A percentile compares a stretch with the other conserved stretches of the same genome.
These are phyloP conservation scores for Bombylius major DNA, from an alignment of 2,888 invertebrate species.

Conservation along the genomic window DNA sequence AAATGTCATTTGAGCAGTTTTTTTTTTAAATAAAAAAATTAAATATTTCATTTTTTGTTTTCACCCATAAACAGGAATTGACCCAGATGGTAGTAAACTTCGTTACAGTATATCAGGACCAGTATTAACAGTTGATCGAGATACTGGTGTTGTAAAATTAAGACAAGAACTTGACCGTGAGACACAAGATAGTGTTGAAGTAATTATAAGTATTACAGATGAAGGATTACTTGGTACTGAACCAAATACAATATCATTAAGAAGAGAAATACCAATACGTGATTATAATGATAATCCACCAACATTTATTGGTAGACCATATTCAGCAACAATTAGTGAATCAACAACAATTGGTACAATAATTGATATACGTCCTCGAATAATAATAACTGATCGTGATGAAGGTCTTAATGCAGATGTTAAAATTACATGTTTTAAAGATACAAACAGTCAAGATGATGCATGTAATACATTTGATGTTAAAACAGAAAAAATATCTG, in stretches of 20 bases:
- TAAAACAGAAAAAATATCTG: constrained; percentile 48
- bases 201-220: constrained; percentile 72
- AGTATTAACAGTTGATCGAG: constrained; percentile 63
- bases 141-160: constrained; percentile 61
- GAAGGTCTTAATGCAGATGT: constrained; percentile 61
- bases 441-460: constrained; percentile 43
- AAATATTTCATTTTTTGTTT: constrained; percentile 3
- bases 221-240: constrained; percentile 56
- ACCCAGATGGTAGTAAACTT: constrained; percentile 60
- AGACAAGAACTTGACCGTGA: constrained; percentile 60
- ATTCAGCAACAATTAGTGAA: constrained; percentile 58
- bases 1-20: too few species aligned
- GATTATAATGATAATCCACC: constrained; percentile 76
- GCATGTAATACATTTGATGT: constrained; percentile 59
- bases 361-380: constrained; percentile 44
- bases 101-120: constrained; percentile 73
- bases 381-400: constrained; percentile 59
- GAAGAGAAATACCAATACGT: constrained; percentile 60
- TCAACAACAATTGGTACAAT: constrained; percentile 50
- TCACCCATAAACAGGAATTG: constrained; percentile 40
- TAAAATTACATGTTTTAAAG: constrained; percentile 48
- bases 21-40: too few species aligned
- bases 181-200: constrained; percentile 53
- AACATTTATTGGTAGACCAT: constrained; percentile 58
- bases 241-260: constrained; percentile 64